Conservation (phyloP, 2,797 vertebrate species). For the Tenualosa ilisha region DNA sequence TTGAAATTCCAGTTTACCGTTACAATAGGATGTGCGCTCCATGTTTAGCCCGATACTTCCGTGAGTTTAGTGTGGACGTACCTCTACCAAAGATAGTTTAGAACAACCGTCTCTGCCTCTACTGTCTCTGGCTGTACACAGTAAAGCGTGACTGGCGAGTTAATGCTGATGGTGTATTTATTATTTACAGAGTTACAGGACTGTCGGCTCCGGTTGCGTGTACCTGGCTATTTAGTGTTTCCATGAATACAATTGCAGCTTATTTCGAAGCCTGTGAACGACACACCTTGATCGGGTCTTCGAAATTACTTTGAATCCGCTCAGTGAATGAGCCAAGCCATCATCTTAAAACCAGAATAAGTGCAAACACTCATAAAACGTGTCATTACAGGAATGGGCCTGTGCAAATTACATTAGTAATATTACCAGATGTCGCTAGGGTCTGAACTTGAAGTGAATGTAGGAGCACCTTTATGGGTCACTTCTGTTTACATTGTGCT, state of each 20-base stretch:
- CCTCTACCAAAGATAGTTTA: no score
- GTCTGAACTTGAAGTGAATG: not conserved
- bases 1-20: slow-evolving; percentile 14
- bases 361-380: not conserved
- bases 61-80: not conserved
- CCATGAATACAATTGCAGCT: slow-evolving; percentile 49
- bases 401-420: no score
- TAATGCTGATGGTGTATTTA: not conserved
- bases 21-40: not conserved
- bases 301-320: not conserved
- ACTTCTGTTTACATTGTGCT: not conserved
- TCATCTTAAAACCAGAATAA: not conserved
- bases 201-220: not conserved
- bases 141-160: not conserved
- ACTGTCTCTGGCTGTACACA: not conserved
- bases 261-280: slow-evolving; percentile 27
- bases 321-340: not conserved
- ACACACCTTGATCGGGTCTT: not conserved
- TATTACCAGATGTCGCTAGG: not conserved
- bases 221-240: slow-evolving; percentile 7
- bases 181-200: slow-evolving; percentile 18
- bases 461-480: not conserved
- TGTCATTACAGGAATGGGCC: not conserved
- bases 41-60: not conserved
- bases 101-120: no score